These are phyloP conservation scores for Serranus cabrilla DNA, from an alignment of 2,797 vertebrate genomes.

Conservation along the genomic window DNA sequence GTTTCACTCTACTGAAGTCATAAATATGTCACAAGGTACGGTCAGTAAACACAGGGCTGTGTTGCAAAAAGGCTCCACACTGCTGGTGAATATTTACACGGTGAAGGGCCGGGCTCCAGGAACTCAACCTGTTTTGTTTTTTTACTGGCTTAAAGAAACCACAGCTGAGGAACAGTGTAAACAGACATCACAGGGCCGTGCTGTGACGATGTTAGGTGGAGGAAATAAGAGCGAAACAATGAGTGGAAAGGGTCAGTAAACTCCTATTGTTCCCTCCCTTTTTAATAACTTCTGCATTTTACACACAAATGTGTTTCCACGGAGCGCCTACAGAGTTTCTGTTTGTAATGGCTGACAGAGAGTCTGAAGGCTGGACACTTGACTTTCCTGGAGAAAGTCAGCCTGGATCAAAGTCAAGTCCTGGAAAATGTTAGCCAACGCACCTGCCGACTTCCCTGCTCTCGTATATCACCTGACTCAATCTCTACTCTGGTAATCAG, in stretches of 20 bases:
- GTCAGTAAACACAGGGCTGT: constrained; percentile 50
- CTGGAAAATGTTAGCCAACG: constrained; percentile 31
- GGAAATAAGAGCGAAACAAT: background rate
- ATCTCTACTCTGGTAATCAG: background rate
- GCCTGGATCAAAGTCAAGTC: constrained; percentile 54
- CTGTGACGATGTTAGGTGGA: background rate
- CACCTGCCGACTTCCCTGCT: constrained; percentile 30
- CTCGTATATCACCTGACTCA: constrained; percentile 21
- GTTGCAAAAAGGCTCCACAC: constrained; percentile 6
- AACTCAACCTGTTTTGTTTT: constrained; percentile 50
- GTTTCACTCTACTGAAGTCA: constrained; percentile 15
- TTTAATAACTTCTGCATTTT: constrained; percentile 43
- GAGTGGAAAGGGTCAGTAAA: background rate
- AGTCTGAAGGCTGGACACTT: constrained; percentile 38
- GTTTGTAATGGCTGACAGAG: constrained; percentile 8
- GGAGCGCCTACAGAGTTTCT: background rate
- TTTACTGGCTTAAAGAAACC: constrained; percentile 31
- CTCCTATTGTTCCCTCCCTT: constrained; percentile 15
- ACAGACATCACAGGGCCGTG: background rate
- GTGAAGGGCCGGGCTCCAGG: constrained; percentile 42
- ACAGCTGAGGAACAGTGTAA: constrained; percentile 34
- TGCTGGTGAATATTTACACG: constrained; percentile 50
- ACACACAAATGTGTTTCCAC: background rate
- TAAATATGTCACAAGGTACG: constrained; percentile 38
- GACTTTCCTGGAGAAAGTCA: constrained; percentile 39